These are phyloP conservation scores for Brachionus sp. DNA, from an alignment of 1,140 invertebrate genomes.

Conservation along the genomic window DNA sequence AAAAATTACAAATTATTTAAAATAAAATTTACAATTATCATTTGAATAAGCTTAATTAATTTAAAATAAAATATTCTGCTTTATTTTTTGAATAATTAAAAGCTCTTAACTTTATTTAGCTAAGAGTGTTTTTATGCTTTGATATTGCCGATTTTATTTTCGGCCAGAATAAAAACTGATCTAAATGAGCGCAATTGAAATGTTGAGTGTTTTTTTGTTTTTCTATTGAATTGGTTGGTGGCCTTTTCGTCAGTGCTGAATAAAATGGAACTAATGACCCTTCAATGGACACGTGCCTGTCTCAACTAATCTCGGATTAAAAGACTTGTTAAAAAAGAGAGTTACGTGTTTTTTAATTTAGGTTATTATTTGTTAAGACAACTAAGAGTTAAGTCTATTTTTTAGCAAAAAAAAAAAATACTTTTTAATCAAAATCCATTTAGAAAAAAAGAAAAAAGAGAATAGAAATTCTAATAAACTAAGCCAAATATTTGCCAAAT, in stretches of 20 bases:
- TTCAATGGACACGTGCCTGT: neutral
- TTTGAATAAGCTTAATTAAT: too few species aligned
- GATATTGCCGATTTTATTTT: too few species aligned
- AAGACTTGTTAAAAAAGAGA: neutral
- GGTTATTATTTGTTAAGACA: conserved; percentile 3
- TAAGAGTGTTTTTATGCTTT: too few species aligned
- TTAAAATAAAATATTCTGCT: too few species aligned
- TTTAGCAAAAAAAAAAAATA: neutral
- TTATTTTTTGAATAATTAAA: too few species aligned
- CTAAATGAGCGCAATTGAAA: too few species aligned
- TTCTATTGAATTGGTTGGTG: neutral
- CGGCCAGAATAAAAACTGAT: too few species aligned
- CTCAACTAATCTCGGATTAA: neutral
- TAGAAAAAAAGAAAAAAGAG: neutral
- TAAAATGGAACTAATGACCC: neutral
- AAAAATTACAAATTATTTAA: neutral
- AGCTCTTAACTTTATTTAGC: too few species aligned
- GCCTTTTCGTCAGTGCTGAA: neutral
- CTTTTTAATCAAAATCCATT: neutral
- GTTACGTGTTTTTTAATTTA: neutral
- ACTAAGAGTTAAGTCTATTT: neutral
- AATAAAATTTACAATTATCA: neutral
- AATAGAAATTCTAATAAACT: conserved; percentile 32
- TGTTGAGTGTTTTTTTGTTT: neutral
- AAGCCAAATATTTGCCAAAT: conserved; percentile 24